Evolutionary conservation across 2,113 vertebrate species (phyloP).

Genomic region (Tauraco erythrolophus): DNA sequence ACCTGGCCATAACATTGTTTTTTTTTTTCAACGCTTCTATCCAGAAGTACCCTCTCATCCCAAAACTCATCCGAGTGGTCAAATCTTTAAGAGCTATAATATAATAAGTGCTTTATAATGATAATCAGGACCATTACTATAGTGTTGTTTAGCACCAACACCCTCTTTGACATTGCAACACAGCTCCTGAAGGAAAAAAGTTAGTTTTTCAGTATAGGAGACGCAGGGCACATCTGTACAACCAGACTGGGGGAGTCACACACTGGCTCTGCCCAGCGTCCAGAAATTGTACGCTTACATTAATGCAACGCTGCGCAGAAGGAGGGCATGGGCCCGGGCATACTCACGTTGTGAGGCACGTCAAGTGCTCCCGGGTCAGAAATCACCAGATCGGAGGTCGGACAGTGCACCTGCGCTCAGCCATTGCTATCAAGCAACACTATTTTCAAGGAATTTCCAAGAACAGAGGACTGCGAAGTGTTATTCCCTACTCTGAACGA

Average conservation of each 20-base stretch:
- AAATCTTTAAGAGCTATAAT: background rate
- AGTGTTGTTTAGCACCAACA: background rate
- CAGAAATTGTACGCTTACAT: rapidly evolving
- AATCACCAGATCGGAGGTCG: rapidly evolving
- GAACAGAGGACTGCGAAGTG: rapidly evolving
- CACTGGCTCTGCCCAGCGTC: rapidly evolving
- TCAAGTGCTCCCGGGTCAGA: background rate
- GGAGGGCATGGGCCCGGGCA: background rate
- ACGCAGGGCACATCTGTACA: background rate
- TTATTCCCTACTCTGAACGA: rapidly evolving
- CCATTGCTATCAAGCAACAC: rapidly evolving
- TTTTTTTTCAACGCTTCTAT: background rate
- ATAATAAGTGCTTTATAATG: background rate
- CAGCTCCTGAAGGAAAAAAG: background rate
- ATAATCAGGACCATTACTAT: background rate
- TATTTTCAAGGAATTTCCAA: background rate
- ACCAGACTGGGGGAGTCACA: rapidly evolving
- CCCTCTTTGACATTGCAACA: background rate
- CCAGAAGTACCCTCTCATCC: background rate
- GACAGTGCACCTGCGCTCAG: background rate
- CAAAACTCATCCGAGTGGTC: rapidly evolving
- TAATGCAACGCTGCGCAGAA: rapidly evolving
- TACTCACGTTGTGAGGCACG: rapidly evolving
- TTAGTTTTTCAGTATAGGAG: background rate
- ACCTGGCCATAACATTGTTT: background rate